Evolutionary conservation across 2,113 vertebrate genomes (phyloP).

Genomic region (Opisthocomus hoazin): DNA sequence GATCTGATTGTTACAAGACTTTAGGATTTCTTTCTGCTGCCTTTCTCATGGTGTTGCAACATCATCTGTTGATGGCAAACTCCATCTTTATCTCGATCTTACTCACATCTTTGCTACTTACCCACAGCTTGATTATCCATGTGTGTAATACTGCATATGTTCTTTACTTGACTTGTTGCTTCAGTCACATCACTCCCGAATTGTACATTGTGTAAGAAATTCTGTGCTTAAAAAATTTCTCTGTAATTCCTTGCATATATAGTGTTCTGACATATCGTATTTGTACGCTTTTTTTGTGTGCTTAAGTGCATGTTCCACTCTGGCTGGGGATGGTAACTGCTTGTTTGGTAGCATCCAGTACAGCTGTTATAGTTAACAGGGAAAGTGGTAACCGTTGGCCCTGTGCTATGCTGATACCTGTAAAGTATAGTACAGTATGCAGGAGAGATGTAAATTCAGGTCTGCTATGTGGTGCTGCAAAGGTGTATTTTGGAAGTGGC

Average conservation of each 20-base stretch:
- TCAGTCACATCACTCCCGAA: background rate
- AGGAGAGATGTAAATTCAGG: background rate
- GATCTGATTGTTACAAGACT: background rate
- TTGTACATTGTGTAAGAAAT: background rate
- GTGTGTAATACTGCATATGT: background rate
- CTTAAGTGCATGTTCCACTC: background rate
- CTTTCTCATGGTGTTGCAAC: background rate
- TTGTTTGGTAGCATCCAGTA: background rate
- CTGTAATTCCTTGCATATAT: background rate
- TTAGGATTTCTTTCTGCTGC: background rate
- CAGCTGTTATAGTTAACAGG: background rate
- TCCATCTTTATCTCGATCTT: background rate
- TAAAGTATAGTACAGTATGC: background rate
- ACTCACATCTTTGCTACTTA: background rate
- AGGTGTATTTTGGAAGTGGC: background rate
- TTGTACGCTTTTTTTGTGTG: background rate
- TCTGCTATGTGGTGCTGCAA: background rate
- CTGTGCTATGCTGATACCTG: background rate
- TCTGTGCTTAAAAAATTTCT: background rate
- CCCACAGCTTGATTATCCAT: background rate
- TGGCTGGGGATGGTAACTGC: background rate
- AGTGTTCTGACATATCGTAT: background rate
- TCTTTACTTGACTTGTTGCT: background rate
- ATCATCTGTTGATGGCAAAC: background rate
- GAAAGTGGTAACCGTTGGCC: background rate